Evolutionary conservation across 2,797 vertebrate genomes (phyloP).

Genomic region (Anabas testudineus): DNA sequence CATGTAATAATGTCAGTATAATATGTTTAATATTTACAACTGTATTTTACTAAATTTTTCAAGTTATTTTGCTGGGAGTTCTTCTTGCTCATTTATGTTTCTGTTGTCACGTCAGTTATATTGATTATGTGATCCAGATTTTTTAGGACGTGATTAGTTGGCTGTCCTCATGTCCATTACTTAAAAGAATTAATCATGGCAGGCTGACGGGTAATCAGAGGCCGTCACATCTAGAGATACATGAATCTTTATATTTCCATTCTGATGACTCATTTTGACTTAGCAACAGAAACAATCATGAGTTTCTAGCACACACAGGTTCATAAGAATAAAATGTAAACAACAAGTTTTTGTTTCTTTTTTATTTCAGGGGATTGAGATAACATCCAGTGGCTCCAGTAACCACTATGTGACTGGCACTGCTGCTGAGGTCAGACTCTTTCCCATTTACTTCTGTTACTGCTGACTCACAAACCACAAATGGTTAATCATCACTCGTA

Average conservation of each 20-base stretch:
- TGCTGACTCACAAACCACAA: conserved; percentile 29
- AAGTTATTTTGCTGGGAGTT: no score
- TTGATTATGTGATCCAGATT: conserved; percentile 38
- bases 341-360: conserved; percentile 35
- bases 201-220: conserved; percentile 38
- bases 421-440: conserved; percentile 81
- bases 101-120: conserved; percentile 5
- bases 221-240: conserved; percentile 12
- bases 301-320: background rate
- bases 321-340: conserved; percentile 3
- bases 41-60: no score
- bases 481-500: conserved; percentile 20
- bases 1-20: no score
- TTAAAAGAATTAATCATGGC: conserved; percentile 35
- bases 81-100: conserved; percentile 13
- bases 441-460: conserved; percentile 16
- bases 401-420: conserved; percentile 90
- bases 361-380: conserved; percentile 87
- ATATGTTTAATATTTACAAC: no score
- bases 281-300: background rate
- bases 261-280: conserved; percentile 17
- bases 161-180: background rate
- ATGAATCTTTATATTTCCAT: conserved; percentile 15
- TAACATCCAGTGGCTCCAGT: conserved; percentile 88
- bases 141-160: conserved; percentile 14